phyloP scores from a whole-genome alignment of 2,888 invertebrate species.

The Xestia rhomboidea region DNA sequence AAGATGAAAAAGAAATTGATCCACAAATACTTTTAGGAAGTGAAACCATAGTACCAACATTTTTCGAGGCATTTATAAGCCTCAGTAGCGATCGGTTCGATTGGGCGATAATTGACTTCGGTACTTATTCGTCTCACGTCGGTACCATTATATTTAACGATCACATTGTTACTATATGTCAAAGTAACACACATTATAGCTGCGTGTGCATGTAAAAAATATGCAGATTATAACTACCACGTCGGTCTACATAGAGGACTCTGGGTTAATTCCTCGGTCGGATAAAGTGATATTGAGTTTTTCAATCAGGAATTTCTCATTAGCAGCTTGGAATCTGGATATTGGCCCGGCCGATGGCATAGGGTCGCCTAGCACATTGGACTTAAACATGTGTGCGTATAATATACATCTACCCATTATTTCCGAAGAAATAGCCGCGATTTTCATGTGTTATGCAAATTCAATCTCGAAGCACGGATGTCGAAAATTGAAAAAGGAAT shows the following conservation, averaged over 20 bases:
- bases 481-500: constrained; percentile 37
- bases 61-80: constrained; percentile 49
- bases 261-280: not conserved
- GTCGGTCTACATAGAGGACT: not conserved
- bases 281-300: not conserved
- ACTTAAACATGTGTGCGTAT: not conserved
- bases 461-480: constrained; percentile 10
- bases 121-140: constrained; percentile 62
- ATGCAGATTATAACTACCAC: constrained; percentile 37
- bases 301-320: not conserved
- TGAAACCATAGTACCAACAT: constrained; percentile 44
- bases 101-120: constrained; percentile 33
- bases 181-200: constrained; percentile 38
- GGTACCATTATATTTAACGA: constrained; percentile 54
- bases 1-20: constrained; percentile 50
- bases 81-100: constrained; percentile 20
- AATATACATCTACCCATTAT: not conserved
- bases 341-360: no score
- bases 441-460: constrained; percentile 23
- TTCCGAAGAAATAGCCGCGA: not conserved
- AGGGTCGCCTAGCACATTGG: rapidly evolving
- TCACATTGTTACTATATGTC: constrained; percentile 59
- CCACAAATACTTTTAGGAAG: constrained; percentile 44
- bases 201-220: constrained; percentile 21
- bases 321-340: not conserved